These are phyloP conservation scores for Corythornis vintsioides DNA, from an alignment of 2,113 vertebrate species.

Conservation along the genomic window DNA sequence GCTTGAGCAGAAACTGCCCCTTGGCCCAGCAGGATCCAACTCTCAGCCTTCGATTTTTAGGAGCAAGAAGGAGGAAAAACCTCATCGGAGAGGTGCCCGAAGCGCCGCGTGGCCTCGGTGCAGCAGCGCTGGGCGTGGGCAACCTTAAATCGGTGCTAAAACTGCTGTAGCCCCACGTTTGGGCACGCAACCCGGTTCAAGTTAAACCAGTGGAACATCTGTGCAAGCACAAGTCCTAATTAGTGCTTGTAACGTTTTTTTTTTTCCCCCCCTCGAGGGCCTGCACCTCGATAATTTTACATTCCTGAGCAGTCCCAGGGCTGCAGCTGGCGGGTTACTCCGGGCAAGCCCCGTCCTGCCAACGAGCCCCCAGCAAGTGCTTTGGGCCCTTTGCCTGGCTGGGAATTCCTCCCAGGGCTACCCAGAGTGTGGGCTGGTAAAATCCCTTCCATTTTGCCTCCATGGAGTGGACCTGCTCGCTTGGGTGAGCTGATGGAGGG, in stretches of 20 bases:
- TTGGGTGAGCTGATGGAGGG: rapidly evolving
- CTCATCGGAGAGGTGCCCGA: rapidly evolving
- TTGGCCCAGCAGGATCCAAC: rapidly evolving
- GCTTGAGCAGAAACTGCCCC: rapidly evolving
- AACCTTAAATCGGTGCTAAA: neutral
- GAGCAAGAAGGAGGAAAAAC: neutral
- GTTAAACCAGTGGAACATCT: constrained; percentile 44
- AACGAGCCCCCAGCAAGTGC: rapidly evolving
- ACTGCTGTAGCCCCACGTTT: neutral
- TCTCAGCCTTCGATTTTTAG: neutral
- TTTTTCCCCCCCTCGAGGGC: neutral
- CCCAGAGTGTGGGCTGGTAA: neutral
- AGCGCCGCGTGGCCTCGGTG: neutral
- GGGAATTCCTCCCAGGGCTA: neutral
- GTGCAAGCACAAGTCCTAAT: neutral
- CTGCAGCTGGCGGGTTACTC: neutral
- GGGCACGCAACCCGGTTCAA: neutral
- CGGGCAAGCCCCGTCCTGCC: rapidly evolving
- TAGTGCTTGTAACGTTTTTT: neutral
- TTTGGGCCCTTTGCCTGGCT: neutral
- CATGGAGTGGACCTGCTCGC: rapidly evolving
- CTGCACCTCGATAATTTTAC: neutral
- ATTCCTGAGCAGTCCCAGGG: neutral
- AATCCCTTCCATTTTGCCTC: neutral
- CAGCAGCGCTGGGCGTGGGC: neutral